A percentile compares a stretch with the other conserved stretches of the same genome.
Evolutionary conservation across 92 coral and sea anemone genomes (phyloP).

Genomic region (Porites lobata): DNA sequence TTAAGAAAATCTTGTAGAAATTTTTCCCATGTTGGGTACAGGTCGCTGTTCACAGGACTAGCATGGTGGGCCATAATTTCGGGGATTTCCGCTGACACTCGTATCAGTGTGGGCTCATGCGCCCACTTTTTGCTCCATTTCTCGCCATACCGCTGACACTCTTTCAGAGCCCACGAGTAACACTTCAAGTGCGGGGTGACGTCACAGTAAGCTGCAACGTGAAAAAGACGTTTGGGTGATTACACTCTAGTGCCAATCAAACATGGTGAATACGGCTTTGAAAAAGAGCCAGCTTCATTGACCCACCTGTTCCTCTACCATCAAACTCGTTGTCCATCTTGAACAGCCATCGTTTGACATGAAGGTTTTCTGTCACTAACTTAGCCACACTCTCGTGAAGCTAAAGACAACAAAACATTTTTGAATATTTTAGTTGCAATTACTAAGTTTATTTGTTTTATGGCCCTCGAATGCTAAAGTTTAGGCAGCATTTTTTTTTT

Average conservation of each 20-base stretch:
- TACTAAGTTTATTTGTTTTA: not conserved
- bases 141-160: conserved; percentile 97
- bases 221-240: not conserved
- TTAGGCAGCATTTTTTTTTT: no score
- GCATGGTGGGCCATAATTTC: conserved; percentile 84
- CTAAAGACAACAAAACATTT: conserved; percentile 22
- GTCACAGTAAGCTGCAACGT: conserved; percentile 89
- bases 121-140: conserved; percentile 99
- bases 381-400: conserved; percentile 95
- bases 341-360: conserved; percentile 94
- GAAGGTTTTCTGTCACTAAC: conserved; percentile 95
- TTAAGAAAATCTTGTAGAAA: conserved; percentile 90
- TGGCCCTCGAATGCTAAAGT: not conserved
- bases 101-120: conserved; percentile 95
- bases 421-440: not conserved
- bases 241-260: not conserved
- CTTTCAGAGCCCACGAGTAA: conserved; percentile 90
- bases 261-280: not conserved
- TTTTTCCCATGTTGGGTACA: conserved; percentile 90
- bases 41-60: conserved; percentile 77
- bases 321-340: conserved; percentile 98
- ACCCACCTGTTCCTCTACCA: conserved; percentile 96
- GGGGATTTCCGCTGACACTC: conserved; percentile 93
- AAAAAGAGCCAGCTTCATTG: not conserved
- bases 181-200: conserved; percentile 89